Evolutionary conservation across 1,140 invertebrate genomes (phyloP).

Genomic region (Atta cephalotes): DNA sequence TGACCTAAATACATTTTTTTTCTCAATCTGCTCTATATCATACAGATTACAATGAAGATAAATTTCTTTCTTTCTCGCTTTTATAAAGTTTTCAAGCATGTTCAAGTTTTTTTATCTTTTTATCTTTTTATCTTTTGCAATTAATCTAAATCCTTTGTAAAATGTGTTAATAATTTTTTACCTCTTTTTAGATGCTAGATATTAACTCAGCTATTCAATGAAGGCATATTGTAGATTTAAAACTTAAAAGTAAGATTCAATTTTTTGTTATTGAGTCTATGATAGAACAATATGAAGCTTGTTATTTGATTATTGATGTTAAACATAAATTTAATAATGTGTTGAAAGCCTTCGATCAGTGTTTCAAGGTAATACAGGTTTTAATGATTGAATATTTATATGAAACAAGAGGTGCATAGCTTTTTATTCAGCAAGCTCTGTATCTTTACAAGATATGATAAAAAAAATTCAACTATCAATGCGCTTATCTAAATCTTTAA

Average conservation of each 20-base stretch:
- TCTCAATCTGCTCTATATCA: too few species aligned
- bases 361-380: conserved; percentile 22
- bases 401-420: conserved; percentile 17
- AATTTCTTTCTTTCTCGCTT: too few species aligned
- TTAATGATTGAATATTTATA: conserved; percentile 15
- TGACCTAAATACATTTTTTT: too few species aligned
- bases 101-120: too few species aligned
- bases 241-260: conserved; percentile 25
- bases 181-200: conserved; percentile 14
- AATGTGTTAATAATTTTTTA: not conserved
- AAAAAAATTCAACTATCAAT: conserved; percentile 11
- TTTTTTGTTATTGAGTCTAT: conserved; percentile 1
- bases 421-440: conserved; percentile 38
- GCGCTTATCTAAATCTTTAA: conserved; percentile 20
- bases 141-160: not conserved
- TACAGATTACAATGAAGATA: too few species aligned
- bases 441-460: conserved; percentile 32
- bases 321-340: conserved; percentile 15
- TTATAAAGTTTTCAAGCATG: not conserved
- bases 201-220: conserved; percentile 5
- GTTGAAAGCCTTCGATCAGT: conserved; percentile 12
- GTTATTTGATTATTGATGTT: conserved; percentile 15
- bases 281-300: not conserved
- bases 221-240: not conserved
- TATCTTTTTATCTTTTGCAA: not conserved